Percentiles rank a stretch among this genome's conserved stretches.
Evolutionary conservation across 1,140 invertebrate species (phyloP).

Genomic region (Drosophila micromelanica): DNA sequence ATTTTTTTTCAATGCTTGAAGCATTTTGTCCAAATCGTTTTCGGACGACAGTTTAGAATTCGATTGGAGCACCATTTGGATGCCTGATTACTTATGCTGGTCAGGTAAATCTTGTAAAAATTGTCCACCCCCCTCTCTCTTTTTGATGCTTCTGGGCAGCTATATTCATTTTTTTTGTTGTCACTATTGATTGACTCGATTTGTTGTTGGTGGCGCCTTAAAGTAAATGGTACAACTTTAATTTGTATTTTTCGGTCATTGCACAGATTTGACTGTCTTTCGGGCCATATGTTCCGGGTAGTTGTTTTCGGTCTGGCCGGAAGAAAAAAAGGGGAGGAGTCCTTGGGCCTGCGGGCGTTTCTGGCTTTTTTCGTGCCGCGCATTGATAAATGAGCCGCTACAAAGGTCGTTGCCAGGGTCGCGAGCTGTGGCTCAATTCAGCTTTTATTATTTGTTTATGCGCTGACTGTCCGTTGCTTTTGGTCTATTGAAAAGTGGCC

Average conservation of each 20-base stretch:
- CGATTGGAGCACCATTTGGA: constrained; percentile 51
- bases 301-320: constrained; percentile 14
- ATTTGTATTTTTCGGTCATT: constrained; percentile 55
- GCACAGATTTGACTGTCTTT: constrained; percentile 39
- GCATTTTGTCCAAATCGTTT: constrained; percentile 71
- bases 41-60: constrained; percentile 78
- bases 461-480: constrained; percentile 50
- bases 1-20: constrained; percentile 20
- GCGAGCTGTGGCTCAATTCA: constrained; percentile 43
- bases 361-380: constrained; percentile 56
- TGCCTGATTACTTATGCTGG: constrained; percentile 75
- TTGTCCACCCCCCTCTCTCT: constrained; percentile 21
- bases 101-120: constrained; percentile 80
- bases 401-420: constrained; percentile 79
- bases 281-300: constrained; percentile 62
- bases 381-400: constrained; percentile 72
- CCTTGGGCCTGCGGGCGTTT: constrained; percentile 33
- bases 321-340: constrained; percentile 29
- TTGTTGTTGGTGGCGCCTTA: constrained; percentile 68
- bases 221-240: constrained; percentile 63
- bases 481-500: constrained; percentile 76
- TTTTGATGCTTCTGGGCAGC: neutral
- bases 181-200: constrained; percentile 56
- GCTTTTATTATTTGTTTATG: constrained; percentile 79
- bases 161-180: constrained; percentile 17